These are phyloP conservation scores for Sus scrofa DNA, from an alignment of 2,113 vertebrate species.

Conservation along the genomic window DNA sequence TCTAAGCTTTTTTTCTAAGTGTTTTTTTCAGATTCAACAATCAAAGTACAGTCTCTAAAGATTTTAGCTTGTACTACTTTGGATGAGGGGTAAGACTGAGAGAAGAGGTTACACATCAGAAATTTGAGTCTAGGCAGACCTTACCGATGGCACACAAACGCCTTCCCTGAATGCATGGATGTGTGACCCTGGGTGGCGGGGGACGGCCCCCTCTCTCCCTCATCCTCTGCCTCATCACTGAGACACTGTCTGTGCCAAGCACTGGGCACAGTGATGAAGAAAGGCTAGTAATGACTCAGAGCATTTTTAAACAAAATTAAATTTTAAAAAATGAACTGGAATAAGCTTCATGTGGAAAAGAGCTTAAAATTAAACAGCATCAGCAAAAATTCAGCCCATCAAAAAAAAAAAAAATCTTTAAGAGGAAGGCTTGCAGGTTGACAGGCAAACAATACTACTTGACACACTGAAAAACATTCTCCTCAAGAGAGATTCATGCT, in stretches of 20 bases:
- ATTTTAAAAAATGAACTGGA: background rate
- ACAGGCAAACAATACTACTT: background rate
- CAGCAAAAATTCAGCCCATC: slow-evolving; percentile 49
- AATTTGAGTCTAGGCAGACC: background rate
- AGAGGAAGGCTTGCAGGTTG: background rate
- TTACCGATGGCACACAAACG: accelerated
- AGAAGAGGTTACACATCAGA: background rate
- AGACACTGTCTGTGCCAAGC: background rate
- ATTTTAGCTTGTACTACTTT: background rate
- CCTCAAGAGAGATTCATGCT: background rate
- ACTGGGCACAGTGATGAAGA: background rate
- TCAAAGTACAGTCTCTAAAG: background rate
- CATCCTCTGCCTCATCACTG: background rate
- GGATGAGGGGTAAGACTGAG: too few relatives aligned
- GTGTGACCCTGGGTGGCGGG: accelerated
- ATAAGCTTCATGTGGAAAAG: background rate
- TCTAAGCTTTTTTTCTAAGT: background rate
- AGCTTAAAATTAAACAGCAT: slow-evolving; percentile 54
- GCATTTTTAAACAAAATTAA: background rate
- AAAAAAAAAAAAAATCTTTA: background rate
- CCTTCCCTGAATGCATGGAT: accelerated
- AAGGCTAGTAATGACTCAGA: background rate
- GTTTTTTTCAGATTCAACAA: background rate
- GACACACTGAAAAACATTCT: background rate
- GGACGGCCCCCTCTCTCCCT: accelerated